phyloP scores from a whole-genome alignment of 1,140 invertebrate species.

The Riptortus pedestris region DNA sequence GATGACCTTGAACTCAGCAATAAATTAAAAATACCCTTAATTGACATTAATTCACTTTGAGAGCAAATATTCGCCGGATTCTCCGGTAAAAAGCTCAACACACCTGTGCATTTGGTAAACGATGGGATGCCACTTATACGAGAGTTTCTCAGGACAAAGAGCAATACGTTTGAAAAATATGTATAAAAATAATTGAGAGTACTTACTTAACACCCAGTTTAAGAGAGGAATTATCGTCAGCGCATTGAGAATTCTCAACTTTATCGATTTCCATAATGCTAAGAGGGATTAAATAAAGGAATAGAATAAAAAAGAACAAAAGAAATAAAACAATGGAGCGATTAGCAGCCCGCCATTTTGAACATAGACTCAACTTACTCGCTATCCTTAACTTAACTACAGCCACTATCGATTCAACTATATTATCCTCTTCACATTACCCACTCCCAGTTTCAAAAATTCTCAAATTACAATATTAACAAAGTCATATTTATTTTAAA shows the following conservation, averaged over 20 bases:
- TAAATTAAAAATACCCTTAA: no score
- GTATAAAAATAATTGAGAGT: not conserved
- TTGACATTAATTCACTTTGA: no score
- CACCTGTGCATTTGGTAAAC: no score
- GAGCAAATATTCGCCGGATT: no score
- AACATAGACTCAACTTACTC: constrained; percentile 8
- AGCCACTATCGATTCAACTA: not conserved
- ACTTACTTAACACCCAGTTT: constrained; percentile 16
- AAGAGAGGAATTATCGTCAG: not conserved
- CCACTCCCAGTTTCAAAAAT: no score
- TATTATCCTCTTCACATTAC: no score
- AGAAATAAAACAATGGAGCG: constrained; percentile 7
- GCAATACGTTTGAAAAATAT: not conserved
- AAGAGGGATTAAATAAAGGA: not conserved
- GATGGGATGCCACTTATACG: no score
- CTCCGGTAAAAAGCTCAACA: no score
- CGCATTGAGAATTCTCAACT: not conserved
- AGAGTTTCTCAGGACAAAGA: no score
- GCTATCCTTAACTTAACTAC: constrained; percentile 1
- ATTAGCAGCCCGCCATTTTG: constrained; percentile 21
- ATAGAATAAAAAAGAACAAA: constrained; percentile 1
- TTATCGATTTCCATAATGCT: constrained; percentile 10
- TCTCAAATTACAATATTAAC: no score
- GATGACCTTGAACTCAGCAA: constrained; percentile 10
- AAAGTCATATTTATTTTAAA: no score